These are phyloP conservation scores for Rhinophrynus dorsalis DNA, from an alignment of 2,797 vertebrate species.

Conservation along the genomic window DNA sequence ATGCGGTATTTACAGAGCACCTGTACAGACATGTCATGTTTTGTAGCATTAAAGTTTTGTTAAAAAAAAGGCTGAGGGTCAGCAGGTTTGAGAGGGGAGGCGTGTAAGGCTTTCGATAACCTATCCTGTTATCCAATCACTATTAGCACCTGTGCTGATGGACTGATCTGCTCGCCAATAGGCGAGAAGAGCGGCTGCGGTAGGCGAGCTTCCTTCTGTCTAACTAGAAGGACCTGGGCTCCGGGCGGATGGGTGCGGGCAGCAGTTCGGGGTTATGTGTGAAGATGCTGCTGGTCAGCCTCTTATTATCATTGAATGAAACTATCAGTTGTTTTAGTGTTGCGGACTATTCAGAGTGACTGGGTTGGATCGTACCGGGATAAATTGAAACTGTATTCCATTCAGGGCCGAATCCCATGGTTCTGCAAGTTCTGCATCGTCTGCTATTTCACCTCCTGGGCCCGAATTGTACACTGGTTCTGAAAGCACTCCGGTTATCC, in stretches of 20 bases:
- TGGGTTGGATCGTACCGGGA: conserved; percentile 41
- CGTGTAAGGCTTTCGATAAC: neutral
- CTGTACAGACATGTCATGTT: neutral
- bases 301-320: conserved; percentile 55
- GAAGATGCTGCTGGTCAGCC: conserved; percentile 78
- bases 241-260: conserved; percentile 34
- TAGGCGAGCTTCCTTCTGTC: neutral
- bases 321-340: neutral
- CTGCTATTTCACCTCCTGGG: no score
- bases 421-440: conserved; percentile 10
- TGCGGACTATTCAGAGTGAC: conserved; percentile 23
- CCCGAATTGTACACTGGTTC: no score
- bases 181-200: neutral
- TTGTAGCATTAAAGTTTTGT: conserved; percentile 27
- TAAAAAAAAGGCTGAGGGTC: conserved; percentile 18
- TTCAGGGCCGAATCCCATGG: neutral
- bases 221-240: conserved; percentile 24
- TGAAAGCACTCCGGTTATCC: no score
- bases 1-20: no score
- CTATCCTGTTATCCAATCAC: neutral
- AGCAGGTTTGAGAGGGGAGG: conserved; percentile 26
- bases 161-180: conserved; percentile 15
- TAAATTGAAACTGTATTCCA: neutral
- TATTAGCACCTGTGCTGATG: conserved; percentile 23
- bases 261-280: neutral